Base-by-base conservation (phyloP, 2,888 invertebrate genomes). In the Ypsolopha scabrella region DNA sequence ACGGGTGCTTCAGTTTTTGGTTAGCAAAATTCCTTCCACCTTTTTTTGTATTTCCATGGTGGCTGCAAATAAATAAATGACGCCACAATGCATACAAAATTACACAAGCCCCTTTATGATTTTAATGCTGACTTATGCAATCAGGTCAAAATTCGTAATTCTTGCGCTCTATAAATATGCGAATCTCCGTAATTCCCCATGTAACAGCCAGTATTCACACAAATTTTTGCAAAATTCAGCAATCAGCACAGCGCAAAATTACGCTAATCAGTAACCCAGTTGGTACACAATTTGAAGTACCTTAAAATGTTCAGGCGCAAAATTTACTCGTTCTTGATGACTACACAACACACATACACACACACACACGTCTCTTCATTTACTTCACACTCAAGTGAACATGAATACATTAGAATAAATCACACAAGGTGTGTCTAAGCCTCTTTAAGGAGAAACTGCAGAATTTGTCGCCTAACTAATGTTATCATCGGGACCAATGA, bases 341-440 rank as follows among this genome's bases (percentile, higher is more conserved):
- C 46, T 46, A 24, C n/a, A 35, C 39, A 11, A 39, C 46, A 11
- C 34, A 35, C 45, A 37, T 33, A n/a, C 24, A 34, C 24, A 45
- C 7, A 24, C 41, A 24, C 6, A n/a, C 39, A 33, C 24, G 24
- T 10, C n/a, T 4, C 24, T 14, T 13, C 10, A 48, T 48, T 38
- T 48, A 48, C 48, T 24, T 24, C 46, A 14, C 46, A 48, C 38
- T 48, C 48, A 48, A 24, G 9, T 36, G 45, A 37, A 51, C 33
- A 44, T 45, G 51, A 51, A 51, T 51, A 51, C 33, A 51, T 51
- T 51, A 45, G 51, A 51, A 51, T 51, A 51, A 51, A 37, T 48
- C 14, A 38, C 38, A 37, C 9, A 37, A 37, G 38, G 9, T 37
- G 36, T 11, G 37, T 13, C 24, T 10, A 38, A 44, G 43, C 38